Conservation (phyloP, 37 sponge, comb jelly and placozoan species). For the Tethya wilhelma region DNA sequence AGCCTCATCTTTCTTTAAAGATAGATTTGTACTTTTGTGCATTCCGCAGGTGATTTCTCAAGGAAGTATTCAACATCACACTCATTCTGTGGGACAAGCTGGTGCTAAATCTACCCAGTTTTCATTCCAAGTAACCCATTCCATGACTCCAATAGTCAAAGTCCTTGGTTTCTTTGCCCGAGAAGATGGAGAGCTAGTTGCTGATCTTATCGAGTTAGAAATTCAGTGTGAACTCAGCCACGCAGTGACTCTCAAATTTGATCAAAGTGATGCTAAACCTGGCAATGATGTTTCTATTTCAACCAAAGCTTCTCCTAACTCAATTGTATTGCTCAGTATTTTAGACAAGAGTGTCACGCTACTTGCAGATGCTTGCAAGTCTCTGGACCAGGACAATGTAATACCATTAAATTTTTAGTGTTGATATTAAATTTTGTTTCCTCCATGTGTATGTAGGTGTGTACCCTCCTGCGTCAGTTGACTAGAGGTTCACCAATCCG, state of each 20-base stretch:
- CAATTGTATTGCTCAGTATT: conserved; percentile 54
- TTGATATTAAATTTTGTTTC: neutral
- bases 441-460: conserved; percentile 20
- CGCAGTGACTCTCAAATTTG: conserved; percentile 20
- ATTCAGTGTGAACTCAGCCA: conserved; percentile 5
- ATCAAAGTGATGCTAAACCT: conserved; percentile 1
- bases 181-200: conserved; percentile 67
- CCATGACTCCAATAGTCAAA: conserved; percentile 32
- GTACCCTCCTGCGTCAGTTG: conserved; percentile 20
- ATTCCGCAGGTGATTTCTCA: conserved; percentile 24
- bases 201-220: conserved; percentile 50
- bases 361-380: conserved; percentile 63
- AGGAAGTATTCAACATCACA: conserved; percentile 26
- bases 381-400: conserved; percentile 37
- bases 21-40: too few relatives aligned
- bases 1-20: too few relatives aligned
- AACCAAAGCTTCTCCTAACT: conserved; percentile 33
- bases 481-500: conserved; percentile 16
- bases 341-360: conserved; percentile 62
- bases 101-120: neutral
- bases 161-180: conserved; percentile 52
- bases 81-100: neutral
- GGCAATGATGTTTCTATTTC: conserved; percentile 21
- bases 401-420: too few relatives aligned
- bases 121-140: conserved; percentile 9